A percentile compares a stretch with the other conserved stretches of the same genome.
These are phyloP conservation scores for Steinernema carpocapsae DNA, from an alignment of 2,888 invertebrate genomes.

Conservation along the genomic window DNA sequence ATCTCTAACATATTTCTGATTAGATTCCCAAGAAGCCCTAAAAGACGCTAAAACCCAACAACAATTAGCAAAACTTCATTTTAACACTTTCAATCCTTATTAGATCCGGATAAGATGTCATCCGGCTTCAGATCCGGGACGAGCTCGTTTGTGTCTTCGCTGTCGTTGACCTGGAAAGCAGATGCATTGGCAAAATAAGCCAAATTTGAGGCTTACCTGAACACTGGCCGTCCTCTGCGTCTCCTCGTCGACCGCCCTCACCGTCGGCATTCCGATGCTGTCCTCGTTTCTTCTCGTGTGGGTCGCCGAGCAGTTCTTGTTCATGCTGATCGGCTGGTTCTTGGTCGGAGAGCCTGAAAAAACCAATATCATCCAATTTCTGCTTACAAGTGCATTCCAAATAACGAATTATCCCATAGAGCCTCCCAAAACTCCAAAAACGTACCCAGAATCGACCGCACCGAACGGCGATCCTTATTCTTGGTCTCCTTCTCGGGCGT, in stretches of 20 bases:
- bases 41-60: no score
- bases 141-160: conserved; percentile 12
- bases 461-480: neutral
- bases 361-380: neutral
- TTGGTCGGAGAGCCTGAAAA: neutral
- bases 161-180: neutral
- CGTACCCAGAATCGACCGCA: neutral
- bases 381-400: neutral
- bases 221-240: conserved; percentile 3
- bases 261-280: neutral
- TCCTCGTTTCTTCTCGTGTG: neutral
- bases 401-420: neutral
- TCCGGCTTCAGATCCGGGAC: conserved; percentile 53
- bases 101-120: conserved; percentile 41
- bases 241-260: neutral
- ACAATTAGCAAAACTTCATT: no score
- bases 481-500: neutral
- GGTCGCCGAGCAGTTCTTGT: neutral
- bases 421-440: no score
- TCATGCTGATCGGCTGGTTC: neutral
- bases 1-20: no score
- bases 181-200: no score
- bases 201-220: neutral
- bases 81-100: neutral
- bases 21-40: no score